phyloP scores from a whole-genome alignment of 1,140 invertebrate genomes.

The Drosophila suzukii region DNA sequence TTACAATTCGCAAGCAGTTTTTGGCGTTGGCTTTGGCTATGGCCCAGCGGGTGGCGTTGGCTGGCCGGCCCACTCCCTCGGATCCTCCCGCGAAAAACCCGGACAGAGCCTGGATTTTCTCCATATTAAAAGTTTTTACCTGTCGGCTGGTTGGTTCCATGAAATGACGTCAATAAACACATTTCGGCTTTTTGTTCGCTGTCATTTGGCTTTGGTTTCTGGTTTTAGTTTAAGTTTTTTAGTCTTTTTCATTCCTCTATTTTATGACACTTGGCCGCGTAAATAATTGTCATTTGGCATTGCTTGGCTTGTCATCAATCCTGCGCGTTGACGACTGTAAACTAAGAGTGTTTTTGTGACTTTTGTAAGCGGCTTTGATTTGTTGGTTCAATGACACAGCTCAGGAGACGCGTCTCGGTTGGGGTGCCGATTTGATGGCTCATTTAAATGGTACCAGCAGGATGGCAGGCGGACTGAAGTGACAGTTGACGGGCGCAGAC shows the following conservation, averaged over 20 bases:
- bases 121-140: constrained; percentile 48
- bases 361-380: constrained; percentile 74
- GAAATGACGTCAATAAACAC: constrained; percentile 77
- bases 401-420: constrained; percentile 11
- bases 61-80: constrained; percentile 35
- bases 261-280: constrained; percentile 62
- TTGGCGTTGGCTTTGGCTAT: constrained; percentile 34
- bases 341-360: constrained; percentile 63
- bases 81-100: constrained; percentile 35
- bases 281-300: constrained; percentile 73
- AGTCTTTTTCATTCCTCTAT: constrained; percentile 35
- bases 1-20: constrained; percentile 62
- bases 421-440: constrained; percentile 77
- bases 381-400: constrained; percentile 72
- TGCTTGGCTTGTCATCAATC: constrained; percentile 77
- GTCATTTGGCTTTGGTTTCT: constrained; percentile 54
- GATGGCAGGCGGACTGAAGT: neutral
- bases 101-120: constrained; percentile 61
- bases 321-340: constrained; percentile 59
- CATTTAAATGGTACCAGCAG: constrained; percentile 64
- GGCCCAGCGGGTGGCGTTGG: constrained; percentile 66
- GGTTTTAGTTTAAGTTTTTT: constrained; percentile 36
- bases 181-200: constrained; percentile 64
- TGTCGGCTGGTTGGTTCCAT: constrained; percentile 54
- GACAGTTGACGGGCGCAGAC: constrained; percentile 48